These are phyloP conservation scores for Microplitis deprimator DNA, from an alignment of 2,888 invertebrate genomes.

Conservation along the genomic window DNA sequence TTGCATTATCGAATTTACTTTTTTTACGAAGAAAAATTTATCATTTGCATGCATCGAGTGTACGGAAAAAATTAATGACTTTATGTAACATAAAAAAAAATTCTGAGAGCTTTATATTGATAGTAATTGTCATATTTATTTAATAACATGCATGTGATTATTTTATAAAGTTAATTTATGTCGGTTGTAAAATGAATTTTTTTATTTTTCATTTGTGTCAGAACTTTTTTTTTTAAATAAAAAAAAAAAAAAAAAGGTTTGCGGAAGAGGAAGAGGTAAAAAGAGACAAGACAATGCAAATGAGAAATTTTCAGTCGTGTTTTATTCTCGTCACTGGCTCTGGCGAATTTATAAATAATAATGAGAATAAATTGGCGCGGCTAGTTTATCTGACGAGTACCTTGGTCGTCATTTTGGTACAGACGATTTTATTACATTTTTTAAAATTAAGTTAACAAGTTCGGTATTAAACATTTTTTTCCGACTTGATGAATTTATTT, in stretches of 20 bases:
- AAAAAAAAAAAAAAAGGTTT: slow-evolving; percentile 30
- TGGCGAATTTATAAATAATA: slow-evolving; percentile 54
- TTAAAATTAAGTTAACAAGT: slow-evolving; percentile 3
- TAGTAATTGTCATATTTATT: neutral
- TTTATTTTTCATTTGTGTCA: neutral
- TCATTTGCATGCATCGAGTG: neutral
- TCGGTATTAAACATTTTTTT: neutral
- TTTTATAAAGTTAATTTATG: neutral
- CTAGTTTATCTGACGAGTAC: slow-evolving; percentile 13
- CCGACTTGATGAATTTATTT: neutral
- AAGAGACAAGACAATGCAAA: slow-evolving; percentile 36
- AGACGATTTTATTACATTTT: neutral
- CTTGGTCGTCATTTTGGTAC: neutral
- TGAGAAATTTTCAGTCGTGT: slow-evolving; percentile 31
- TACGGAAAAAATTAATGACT: neutral
- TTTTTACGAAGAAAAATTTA: neutral
- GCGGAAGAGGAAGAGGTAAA: neutral
- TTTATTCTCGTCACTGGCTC: slow-evolving; percentile 12
- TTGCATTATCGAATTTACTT: too few species aligned
- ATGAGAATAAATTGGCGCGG: slow-evolving; percentile 54
- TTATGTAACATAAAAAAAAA: neutral
- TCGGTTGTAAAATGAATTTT: neutral
- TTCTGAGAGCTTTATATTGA: neutral
- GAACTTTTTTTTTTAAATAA: slow-evolving; percentile 2
- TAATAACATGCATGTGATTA: neutral